Evolutionary conservation across 2,797 vertebrate species (phyloP).

Genomic region (Propithecus deckenii): DNA sequence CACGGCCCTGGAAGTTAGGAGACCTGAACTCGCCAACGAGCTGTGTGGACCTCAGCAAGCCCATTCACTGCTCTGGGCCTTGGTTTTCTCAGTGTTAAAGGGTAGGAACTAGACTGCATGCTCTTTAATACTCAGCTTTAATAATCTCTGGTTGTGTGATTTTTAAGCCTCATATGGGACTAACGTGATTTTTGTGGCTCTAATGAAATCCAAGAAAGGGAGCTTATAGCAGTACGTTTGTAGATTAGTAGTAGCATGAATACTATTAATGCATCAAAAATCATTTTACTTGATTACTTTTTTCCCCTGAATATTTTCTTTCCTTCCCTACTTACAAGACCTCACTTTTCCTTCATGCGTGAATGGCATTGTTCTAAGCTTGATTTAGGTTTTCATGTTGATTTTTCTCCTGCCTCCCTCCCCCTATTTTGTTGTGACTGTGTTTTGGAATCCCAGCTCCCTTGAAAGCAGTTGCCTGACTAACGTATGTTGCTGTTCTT

Average conservation of each 20-base stretch:
- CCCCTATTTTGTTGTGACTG: constrained; percentile 13
- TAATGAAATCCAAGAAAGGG: constrained; percentile 36
- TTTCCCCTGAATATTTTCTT: background rate
- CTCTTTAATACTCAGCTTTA: background rate
- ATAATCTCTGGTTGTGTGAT: background rate
- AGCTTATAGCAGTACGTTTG: background rate
- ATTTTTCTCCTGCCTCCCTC: constrained; percentile 24
- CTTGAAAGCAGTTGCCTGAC: constrained; percentile 64
- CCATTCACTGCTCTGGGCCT: background rate
- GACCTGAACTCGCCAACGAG: background rate
- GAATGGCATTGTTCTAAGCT: constrained; percentile 16
- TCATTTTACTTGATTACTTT: constrained; percentile 41
- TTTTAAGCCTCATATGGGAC: background rate
- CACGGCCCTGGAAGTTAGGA: background rate
- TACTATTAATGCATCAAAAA: constrained; percentile 44
- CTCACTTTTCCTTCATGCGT: background rate
- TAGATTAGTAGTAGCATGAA: background rate
- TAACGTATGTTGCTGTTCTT: background rate
- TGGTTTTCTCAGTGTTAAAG: background rate
- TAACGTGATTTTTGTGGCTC: background rate
- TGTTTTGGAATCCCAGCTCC: constrained; percentile 7
- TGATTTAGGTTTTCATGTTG: constrained; percentile 40
- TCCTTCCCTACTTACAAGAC: background rate
- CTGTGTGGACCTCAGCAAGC: background rate
- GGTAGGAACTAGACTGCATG: background rate